Base-by-base conservation (phyloP, 2,888 invertebrate genomes). In the Leptogaster cylindrica region DNA sequence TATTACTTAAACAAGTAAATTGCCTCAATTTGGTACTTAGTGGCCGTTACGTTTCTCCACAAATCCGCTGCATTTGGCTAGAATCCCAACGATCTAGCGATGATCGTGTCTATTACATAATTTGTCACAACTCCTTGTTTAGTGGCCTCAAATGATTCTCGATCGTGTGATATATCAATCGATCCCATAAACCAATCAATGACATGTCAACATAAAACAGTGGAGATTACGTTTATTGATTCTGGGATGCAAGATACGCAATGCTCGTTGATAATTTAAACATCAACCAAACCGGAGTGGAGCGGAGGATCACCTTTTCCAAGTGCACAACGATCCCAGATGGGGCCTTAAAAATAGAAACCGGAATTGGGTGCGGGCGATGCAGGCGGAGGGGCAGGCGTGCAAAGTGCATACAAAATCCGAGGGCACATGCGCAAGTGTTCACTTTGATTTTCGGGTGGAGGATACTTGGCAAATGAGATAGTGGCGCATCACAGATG, bases 391-490 rank as follows among this genome's bases (percentile, higher is more conserved):
- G 18, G 48, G 18, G 28, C 27, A 25, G 31, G 33, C 31, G 33
- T 65, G 65, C 65, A 65, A 65, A 65, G 50, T 65, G 65, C 36
- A 65, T 39, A 50, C 48, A 50, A 65, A 27, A 52, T 31, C 61
- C 41, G 55, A 68, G 69, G 61, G 72, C 72, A 70, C 70, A 71
- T 70, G 69, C 68, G 72, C 72, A 72, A 72, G 72, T 72, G 72
- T 71, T 71, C 72, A 68, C 41, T 8, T 39, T 61, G 50, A 51
- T 68, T 65, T 68, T 67, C 39, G 61, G 67, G 68, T 68, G 52
- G 66, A 67, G 65, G 68, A 48, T 67, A 68, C 10, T 61, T 65
- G 46, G 39, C 28, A 52, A 33, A 66, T 33, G 46, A 36, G 39
- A 20, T 67, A 68, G 48, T 66, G 70, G 27, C 25, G 5, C 67